phyloP scores from a whole-genome alignment of 2,113 vertebrate genomes.

The Lichenostomus cassidix region DNA sequence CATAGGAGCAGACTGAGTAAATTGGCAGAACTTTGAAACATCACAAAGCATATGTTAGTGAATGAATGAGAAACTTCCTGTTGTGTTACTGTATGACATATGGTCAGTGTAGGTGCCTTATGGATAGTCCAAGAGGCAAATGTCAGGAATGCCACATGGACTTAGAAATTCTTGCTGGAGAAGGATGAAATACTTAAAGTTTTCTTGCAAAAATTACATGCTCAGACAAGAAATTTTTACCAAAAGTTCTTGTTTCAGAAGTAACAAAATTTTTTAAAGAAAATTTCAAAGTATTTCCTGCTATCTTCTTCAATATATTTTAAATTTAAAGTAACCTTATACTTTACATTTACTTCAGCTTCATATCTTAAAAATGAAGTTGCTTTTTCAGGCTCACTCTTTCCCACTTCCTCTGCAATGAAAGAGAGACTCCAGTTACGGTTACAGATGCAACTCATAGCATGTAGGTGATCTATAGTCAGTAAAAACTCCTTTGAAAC shows the following conservation, averaged over 20 bases:
- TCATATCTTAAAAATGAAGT: neutral
- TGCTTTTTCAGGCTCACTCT: neutral
- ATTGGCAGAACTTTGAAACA: neutral
- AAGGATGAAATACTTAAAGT: neutral
- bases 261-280: neutral
- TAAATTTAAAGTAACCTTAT: neutral
- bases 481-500: neutral
- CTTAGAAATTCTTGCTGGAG: neutral
- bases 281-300: neutral
- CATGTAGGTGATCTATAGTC: accelerated
- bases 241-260: neutral
- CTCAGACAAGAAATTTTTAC: neutral
- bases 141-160: neutral
- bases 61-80: neutral
- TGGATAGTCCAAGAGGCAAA: neutral
- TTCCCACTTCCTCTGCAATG: neutral
- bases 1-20: neutral
- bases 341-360: neutral
- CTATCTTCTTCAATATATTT: neutral
- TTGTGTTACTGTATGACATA: neutral
- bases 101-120: neutral
- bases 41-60: neutral
- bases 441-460: neutral
- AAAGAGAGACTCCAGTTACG: neutral
- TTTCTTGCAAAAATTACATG: neutral